Base-by-base conservation (phyloP, 2,113 vertebrate genomes). In the Gnathochromis pfefferi region DNA sequence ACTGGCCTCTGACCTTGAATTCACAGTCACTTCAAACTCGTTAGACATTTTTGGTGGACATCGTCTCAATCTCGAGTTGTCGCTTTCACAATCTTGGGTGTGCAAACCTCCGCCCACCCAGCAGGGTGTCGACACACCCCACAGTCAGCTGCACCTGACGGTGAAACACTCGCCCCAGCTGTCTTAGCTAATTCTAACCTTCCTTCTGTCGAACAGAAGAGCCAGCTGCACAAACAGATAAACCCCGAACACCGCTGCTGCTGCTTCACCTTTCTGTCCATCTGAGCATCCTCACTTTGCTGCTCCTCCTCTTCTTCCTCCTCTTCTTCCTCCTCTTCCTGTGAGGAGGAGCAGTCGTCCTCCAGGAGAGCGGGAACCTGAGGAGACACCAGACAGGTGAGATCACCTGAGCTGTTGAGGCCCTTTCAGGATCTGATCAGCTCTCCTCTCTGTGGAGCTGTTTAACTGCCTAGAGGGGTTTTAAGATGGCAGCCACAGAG, bases 331-430 rank as follows among this genome's bases (percentile, higher is more conserved):
- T 91, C 91, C 1, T 95, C 95, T 1, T 95, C 95, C 49, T 96
- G 97, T 33, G 96, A 97, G 33, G 96, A 94, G 3, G 94, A 89
- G 55, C 4, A 5, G 3, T 88, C 70, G 8, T 91, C 89, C 92
- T 99, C 97, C 81, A 99, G 96, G 42, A 99, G 96, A 6, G 97
- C 97, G 19, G 99, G 99, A 54, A 99, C 96, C 99, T 99, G 83
- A 42, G n/a, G 10, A 40, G 5, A 68, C 16, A 28, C 1, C 63
- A 33, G 11, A 47, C 42, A 75, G 26, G 70, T 75, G 23, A 75
- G 23, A 28, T 47, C 42, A 47, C 23, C 40, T 12, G 31, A 65
- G 60, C 19, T 3, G 16, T 49, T 47, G 2, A 17, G 42, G 16
- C 26, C 42, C 23, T 19, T 45, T 47, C 21, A 78, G 16, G 10